Conservation (phyloP, 2,888 invertebrate species). For the Cephus pygmeus region DNA sequence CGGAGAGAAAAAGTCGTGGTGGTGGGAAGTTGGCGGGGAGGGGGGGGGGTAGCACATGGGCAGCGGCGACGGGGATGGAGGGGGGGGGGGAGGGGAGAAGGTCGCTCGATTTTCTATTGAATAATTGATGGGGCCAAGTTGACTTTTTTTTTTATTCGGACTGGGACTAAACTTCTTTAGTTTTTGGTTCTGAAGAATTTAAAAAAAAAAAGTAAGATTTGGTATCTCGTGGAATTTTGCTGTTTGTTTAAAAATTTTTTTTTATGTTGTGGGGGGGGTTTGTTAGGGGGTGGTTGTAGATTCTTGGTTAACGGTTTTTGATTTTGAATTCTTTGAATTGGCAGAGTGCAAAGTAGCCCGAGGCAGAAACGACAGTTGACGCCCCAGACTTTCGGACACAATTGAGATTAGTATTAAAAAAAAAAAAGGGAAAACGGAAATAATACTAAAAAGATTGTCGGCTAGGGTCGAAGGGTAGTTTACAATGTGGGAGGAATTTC, state of each 20-base stretch:
- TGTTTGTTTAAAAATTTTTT: neutral
- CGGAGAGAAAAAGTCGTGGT: neutral
- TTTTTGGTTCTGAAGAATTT: neutral
- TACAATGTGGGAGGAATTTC: constrained; percentile 56
- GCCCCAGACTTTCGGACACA: constrained; percentile 52
- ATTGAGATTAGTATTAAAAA: constrained; percentile 40
- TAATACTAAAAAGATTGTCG: constrained; percentile 26
- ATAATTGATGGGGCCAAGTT: constrained; percentile 13
- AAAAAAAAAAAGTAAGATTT: neutral
- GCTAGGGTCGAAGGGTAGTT: constrained; percentile 35
- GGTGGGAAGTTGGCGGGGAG: rapidly evolving
- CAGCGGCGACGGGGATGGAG: neutral
- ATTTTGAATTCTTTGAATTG: neutral
- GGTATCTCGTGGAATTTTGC: neutral
- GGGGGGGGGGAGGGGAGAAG: neutral
- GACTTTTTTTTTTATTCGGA: neutral
- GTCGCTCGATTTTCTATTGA: constrained; percentile 21
- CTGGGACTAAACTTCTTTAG: neutral
- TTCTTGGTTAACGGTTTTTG: constrained; percentile 4
- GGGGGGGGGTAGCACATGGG: neutral
- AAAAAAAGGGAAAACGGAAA: constrained; percentile 20
- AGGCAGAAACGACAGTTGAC: constrained; percentile 42
- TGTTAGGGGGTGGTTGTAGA: neutral
- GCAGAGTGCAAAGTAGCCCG: constrained; percentile 29
- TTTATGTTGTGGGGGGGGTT: neutral